Percentiles rank a stretch among this genome's conserved stretches.
Conservation (phyloP, 2,888 invertebrate species). For the Meiosimyza platycephala region DNA sequence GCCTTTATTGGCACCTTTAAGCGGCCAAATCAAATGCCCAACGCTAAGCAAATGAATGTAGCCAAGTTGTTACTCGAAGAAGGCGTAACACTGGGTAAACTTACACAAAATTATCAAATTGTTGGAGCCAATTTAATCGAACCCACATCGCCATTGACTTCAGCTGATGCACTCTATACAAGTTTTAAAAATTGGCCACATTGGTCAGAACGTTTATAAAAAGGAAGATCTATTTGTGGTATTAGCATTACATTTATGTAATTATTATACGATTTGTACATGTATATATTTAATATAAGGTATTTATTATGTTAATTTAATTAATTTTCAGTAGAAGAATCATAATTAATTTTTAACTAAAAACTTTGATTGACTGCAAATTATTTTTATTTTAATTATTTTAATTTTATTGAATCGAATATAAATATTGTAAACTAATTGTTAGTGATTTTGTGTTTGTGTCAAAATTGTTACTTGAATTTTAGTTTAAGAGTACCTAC, state of each 20-base stretch:
- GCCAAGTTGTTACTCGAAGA: conserved; percentile 72
- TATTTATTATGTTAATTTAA: too few species aligned
- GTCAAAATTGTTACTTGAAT: too few species aligned
- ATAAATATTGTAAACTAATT: too few species aligned
- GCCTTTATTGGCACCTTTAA: conserved; percentile 81
- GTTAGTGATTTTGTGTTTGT: too few species aligned
- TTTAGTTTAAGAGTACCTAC: too few species aligned
- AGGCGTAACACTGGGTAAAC: conserved; percentile 73
- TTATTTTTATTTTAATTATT: too few species aligned
- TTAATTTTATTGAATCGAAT: too few species aligned
- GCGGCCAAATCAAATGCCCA: conserved; percentile 68
- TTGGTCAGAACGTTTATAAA: conserved; percentile 62
- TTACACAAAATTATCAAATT: conserved; percentile 75
- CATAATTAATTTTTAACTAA: too few species aligned
- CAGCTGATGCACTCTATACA: conserved; percentile 74
- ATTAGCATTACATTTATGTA: neutral
- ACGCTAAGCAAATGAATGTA: conserved; percentile 71
- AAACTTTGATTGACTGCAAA: too few species aligned
- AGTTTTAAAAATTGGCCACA: conserved; percentile 78
- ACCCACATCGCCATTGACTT: conserved; percentile 74
- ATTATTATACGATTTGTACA: neutral
- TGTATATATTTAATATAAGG: too few species aligned
- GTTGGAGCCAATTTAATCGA: conserved; percentile 76
- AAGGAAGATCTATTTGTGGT: neutral
- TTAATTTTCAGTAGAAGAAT: too few species aligned